phyloP scores from a whole-genome alignment of 2,797 vertebrate species.

The Merluccius polli region DNA sequence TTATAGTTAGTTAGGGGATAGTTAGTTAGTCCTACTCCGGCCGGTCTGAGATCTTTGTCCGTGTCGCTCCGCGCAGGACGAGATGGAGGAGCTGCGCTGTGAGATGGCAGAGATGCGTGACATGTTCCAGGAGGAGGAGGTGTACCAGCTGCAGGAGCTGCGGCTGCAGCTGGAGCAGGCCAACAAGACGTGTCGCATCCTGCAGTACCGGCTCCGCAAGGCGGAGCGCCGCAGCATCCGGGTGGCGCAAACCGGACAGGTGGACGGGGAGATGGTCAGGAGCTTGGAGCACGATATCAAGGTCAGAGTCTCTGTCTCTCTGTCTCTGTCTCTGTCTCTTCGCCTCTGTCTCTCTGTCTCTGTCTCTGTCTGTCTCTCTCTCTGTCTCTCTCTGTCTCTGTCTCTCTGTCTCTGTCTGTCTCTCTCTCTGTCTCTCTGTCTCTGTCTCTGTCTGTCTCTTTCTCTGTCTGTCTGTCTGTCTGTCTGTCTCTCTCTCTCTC shows the following conservation, averaged over 20 bases:
- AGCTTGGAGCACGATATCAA: conserved; percentile 94
- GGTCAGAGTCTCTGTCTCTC: conserved; percentile 62
- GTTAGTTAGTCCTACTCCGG: not conserved
- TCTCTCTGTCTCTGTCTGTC: not conserved
- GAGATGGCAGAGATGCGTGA: conserved; percentile 99
- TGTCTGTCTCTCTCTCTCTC: not conserved
- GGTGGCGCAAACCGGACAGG: conserved; percentile 90
- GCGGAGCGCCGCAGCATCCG: conserved; percentile 92
- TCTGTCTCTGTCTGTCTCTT: not conserved
- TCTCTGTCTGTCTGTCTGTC: not conserved
- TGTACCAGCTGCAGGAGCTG: conserved; percentile 92
- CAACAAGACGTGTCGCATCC: conserved; percentile 92
- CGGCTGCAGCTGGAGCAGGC: conserved; percentile 91
- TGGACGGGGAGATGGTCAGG: conserved; percentile 90
- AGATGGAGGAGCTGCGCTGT: conserved; percentile 92
- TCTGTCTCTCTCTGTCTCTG: too few relatives aligned
- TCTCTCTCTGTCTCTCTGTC: conserved; percentile 1
- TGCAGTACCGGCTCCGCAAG: conserved; percentile 96
- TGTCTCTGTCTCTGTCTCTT: not conserved
- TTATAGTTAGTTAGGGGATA: too few relatives aligned
- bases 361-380: not conserved
- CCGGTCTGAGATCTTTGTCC: not conserved
- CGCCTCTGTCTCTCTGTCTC: not conserved
- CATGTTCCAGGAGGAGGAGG: conserved; percentile 95
- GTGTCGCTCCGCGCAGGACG: conserved; percentile 74